Evolutionary conservation across 2,797 vertebrate species (phyloP).

Genomic region (Acipenser ruthenus): DNA sequence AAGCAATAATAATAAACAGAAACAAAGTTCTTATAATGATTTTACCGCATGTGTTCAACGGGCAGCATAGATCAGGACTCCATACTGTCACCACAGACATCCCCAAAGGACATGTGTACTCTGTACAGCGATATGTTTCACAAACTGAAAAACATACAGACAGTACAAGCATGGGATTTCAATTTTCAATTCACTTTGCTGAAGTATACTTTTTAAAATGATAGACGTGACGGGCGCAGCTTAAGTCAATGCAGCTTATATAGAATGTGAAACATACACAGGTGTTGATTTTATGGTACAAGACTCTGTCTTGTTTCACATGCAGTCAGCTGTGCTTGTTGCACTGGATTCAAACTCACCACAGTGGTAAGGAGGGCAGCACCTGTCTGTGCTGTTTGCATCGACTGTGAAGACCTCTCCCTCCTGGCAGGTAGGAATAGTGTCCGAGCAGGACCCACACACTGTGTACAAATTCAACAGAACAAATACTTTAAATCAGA

Average conservation of each 20-base stretch:
- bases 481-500: conserved; percentile 10
- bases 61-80: conserved; percentile 74
- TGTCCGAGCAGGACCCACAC: conserved; percentile 65
- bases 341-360: conserved; percentile 55
- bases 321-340: not conserved
- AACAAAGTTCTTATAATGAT: not conserved
- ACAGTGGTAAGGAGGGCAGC: conserved; percentile 84
- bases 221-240: no score
- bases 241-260: no score
- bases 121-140: conserved; percentile 74
- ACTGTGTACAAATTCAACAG: conserved; percentile 47
- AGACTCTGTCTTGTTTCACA: no score
- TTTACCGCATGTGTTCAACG: conserved; percentile 80
- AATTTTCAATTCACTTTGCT: no score
- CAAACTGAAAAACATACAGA: conserved; percentile 59
- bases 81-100: conserved; percentile 68
- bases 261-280: no score
- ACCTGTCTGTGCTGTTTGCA: conserved; percentile 71
- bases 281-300: not conserved
- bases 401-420: conserved; percentile 78
- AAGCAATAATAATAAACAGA: no score
- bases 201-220: no score
- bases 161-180: no score
- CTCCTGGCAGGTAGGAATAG: conserved; percentile 67
- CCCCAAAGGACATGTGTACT: conserved; percentile 68